Conservation (phyloP, 2,888 invertebrate species). For the Tipula unca region DNA sequence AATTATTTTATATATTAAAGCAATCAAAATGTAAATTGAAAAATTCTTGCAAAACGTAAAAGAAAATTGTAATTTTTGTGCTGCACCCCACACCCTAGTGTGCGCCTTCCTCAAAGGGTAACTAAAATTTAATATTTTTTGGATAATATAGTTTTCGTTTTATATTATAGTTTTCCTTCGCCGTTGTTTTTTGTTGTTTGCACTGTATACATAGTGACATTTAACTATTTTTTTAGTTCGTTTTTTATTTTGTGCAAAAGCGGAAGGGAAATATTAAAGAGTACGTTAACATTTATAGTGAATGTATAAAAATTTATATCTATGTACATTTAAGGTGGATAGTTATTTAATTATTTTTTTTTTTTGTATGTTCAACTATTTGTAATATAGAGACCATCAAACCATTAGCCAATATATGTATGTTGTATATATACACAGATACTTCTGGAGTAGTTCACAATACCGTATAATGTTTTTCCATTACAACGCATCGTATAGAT, state of each 20-base stretch:
- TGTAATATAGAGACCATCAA: neutral
- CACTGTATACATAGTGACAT: neutral
- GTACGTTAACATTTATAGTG: neutral
- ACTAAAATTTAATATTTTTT: neutral
- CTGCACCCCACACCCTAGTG: neutral
- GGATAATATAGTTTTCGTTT: neutral
- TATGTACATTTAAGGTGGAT: neutral
- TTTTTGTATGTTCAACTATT: neutral
- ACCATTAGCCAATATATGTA: neutral
- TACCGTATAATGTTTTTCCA: too few species aligned
- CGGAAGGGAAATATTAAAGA: neutral
- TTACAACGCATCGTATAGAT: too few species aligned
- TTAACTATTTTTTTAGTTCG: neutral
- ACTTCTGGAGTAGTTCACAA: too few species aligned
- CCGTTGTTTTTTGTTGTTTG: neutral
- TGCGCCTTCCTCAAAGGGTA: neutral
- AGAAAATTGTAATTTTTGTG: neutral
- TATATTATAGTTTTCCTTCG: neutral
- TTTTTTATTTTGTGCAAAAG: neutral
- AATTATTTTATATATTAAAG: neutral
- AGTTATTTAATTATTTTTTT: neutral
- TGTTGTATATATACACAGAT: neutral
- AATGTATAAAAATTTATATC: neutral
- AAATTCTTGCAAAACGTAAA: neutral
- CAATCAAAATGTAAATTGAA: neutral